Evolutionary conservation across 1,140 invertebrate genomes (phyloP), one percentile per base, ranked within the genome.

Genomic region (Achatina immaculata): DNA sequence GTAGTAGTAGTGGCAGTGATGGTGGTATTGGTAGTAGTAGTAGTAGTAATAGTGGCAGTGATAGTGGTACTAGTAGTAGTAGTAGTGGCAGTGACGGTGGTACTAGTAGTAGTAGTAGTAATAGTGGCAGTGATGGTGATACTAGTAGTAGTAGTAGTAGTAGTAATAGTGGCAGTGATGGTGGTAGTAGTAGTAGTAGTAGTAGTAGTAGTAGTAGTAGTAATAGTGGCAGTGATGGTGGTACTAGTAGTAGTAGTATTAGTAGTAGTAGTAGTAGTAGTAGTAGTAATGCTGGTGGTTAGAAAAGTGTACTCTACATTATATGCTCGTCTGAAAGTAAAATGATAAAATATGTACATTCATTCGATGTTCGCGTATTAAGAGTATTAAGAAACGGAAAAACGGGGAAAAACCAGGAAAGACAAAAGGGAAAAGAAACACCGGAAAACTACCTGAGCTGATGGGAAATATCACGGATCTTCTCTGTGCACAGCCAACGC

Each of bases 151-250:
- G 71, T 74, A 62, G 51, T 75, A 81, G 71, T 75, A 40, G 71
- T 75, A 73, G 51, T 74, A 58, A 51, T 81, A 62, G 71, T 73
- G 75, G 71, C 58, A 81, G 71, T 81, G 75, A 51, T 74, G 58
- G 55, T 58, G 58, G 71, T 58, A 81, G 71, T 42, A 81, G 71
- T 74, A 73, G 71, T 74, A 14, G 34, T 51, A 81, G 45, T 58
- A 81, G 45, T 80, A 80, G 55, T n/a, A 77, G 55, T 65, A 81
- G 55, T 73, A 73, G 45, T 74, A 80, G 45, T 48, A 74, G 51
- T 55, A 48, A 31, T 55, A 74, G 51, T 80, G 51, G 51, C 55
- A 74, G 36, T 74, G 51, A 34, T 43, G 71, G 38, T 69, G 40
- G 38, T 43, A 79, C 1, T 69, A 68, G 38, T 36, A 68, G 38